A percentile compares a stretch with the other conserved stretches of the same genome.
Evolutionary conservation across 30 jellyfish, hydroid and myxozoan genomes (phyloP).

Genomic region (Pelagia noctiluca): DNA sequence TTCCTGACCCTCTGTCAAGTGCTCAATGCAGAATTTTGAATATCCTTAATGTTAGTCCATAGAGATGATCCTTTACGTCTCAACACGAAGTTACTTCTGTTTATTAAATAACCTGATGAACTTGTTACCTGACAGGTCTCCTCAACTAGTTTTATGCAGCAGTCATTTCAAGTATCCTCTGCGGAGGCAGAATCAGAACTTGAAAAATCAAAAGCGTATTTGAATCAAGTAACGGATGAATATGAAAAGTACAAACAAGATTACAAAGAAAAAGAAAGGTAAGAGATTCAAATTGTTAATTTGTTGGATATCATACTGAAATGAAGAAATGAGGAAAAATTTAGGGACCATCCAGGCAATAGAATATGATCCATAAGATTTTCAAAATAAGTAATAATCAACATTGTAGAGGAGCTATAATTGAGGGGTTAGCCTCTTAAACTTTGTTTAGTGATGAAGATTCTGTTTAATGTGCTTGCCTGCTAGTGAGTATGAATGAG

Average conservation of each 20-base stretch:
- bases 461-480: too few relatives aligned
- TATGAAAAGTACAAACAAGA: constrained; percentile 65
- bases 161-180: constrained; percentile 38
- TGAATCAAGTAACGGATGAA: constrained; percentile 62
- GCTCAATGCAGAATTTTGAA: too few relatives aligned
- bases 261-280: constrained; percentile 69
- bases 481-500: too few relatives aligned
- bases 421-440: too few relatives aligned
- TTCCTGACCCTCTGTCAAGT: too few relatives aligned
- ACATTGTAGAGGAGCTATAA: too few relatives aligned
- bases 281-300: neutral
- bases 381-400: too few relatives aligned
- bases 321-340: too few relatives aligned
- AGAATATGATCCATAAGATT: too few relatives aligned
- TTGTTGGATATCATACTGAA: too few relatives aligned
- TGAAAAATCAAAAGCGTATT: constrained; percentile 70
- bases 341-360: too few relatives aligned
- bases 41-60: neutral
- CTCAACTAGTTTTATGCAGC: constrained; percentile 63
- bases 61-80: neutral
- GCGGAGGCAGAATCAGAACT: constrained; percentile 77
- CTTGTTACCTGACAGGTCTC: constrained; percentile 32
- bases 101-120: neutral
- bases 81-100: neutral
- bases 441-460: too few relatives aligned